Percentiles rank a stretch among this genome's conserved stretches.
These are phyloP conservation scores for Thermophis baileyi DNA, from an alignment of 2,113 vertebrate genomes.

Conservation along the genomic window DNA sequence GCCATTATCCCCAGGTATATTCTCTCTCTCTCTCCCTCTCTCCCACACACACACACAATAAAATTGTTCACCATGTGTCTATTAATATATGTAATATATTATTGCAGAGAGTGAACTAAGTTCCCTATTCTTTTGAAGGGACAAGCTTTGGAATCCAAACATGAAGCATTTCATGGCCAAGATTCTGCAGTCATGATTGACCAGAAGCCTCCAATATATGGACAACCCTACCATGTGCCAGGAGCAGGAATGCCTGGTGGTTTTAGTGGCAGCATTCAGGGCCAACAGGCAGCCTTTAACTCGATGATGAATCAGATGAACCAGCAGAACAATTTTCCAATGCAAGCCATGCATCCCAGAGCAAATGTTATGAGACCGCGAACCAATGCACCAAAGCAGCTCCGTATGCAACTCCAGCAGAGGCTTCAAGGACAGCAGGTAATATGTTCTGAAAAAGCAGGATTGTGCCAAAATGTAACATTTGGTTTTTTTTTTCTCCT, in stretches of 20 bases:
- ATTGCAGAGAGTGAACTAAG: not conserved
- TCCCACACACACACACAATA: not conserved
- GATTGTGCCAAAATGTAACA: not conserved
- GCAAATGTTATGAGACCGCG: constrained; percentile 82
- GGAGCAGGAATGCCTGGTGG: constrained; percentile 78
- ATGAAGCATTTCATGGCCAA: constrained; percentile 82
- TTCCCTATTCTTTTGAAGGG: constrained; percentile 71
- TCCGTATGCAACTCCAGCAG: constrained; percentile 93
- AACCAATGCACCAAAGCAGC: constrained; percentile 85
- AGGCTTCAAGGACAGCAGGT: constrained; percentile 97
- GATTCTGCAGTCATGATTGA: constrained; percentile 84
- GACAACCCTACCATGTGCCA: constrained; percentile 83
- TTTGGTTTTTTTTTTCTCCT: not conserved
- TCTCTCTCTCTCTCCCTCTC: not conserved
- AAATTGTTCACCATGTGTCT: not conserved
- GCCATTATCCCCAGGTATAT: not conserved
- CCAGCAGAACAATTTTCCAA: constrained; percentile 75
- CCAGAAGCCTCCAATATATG: constrained; percentile 84
- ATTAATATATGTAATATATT: not conserved
- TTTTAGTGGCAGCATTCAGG: constrained; percentile 78
- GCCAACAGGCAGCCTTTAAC: constrained; percentile 82
- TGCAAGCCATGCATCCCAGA: constrained; percentile 84
- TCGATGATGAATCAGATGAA: constrained; percentile 80
- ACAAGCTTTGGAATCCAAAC: constrained; percentile 77
- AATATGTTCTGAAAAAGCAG: constrained; percentile 21